Conservation (phyloP, 2,113 vertebrate genomes). For the Mugil cephalus region DNA sequence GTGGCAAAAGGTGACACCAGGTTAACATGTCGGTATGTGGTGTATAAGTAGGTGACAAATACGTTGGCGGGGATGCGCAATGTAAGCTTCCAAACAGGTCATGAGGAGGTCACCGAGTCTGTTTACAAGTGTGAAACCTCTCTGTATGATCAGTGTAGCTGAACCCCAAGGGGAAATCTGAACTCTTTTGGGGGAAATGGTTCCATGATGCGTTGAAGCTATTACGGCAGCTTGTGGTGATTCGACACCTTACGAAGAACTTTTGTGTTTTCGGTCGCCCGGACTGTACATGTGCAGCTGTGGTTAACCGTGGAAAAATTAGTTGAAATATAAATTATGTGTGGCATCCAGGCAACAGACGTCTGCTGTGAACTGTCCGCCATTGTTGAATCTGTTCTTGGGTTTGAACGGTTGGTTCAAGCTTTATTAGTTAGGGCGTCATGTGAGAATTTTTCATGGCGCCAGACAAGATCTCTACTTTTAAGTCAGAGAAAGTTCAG, state of each 20-base stretch:
- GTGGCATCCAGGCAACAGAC: no score
- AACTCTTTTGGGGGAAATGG: background rate
- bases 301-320: no score
- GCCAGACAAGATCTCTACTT: no score
- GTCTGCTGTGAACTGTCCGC: no score
- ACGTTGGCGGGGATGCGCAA: no score
- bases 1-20: constrained; percentile 18
- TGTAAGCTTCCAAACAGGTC: background rate
- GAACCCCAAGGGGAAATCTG: background rate
- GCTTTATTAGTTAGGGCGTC: background rate
- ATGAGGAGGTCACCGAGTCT: background rate
- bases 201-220: background rate
- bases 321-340: no score
- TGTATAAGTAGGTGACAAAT: no score
- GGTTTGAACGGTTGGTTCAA: background rate
- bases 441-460: no score
- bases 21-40: constrained; percentile 7
- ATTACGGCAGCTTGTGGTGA: background rate
- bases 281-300: no score
- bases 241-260: no score
- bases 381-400: background rate
- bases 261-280: no score
- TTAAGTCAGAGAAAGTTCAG: no score
- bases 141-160: background rate
- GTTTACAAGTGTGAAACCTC: background rate